Percentiles rank a stretch among this genome's conserved stretches.
phyloP scores from a whole-genome alignment of 2,888 invertebrate species.

The Mimumesa dahlbomi region DNA sequence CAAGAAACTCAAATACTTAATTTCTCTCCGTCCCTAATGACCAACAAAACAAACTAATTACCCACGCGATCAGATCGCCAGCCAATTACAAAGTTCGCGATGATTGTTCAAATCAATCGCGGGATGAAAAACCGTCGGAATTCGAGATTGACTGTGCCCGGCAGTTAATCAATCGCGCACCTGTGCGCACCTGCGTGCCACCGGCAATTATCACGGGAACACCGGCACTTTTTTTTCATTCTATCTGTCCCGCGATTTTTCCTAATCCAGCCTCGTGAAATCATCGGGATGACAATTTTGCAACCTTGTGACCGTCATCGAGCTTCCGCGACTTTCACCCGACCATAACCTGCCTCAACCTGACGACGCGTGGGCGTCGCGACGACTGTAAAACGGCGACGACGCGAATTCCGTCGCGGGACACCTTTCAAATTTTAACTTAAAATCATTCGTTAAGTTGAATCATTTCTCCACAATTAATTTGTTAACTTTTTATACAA shows the following conservation, averaged over 20 bases:
- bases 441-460: no score
- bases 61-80: no score
- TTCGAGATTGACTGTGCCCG: constrained; percentile 5
- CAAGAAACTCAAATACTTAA: no score
- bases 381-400: not conserved
- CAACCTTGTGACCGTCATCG: constrained; percentile 22
- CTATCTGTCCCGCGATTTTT: not conserved
- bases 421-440: no score
- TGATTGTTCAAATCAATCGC: constrained; percentile 13
- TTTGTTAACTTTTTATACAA: no score
- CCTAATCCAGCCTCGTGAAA: constrained; percentile 3
- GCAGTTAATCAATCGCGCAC: constrained; percentile 1
- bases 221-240: no score
- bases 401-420: no score
- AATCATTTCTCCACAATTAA: no score
- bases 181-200: constrained; percentile 11
- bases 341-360: constrained; percentile 30
- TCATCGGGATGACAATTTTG: constrained; percentile 34
- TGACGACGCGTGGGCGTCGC: not conserved
- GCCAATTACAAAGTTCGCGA: no score
- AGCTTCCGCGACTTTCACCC: constrained; percentile 24
- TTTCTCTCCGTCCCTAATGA: no score
- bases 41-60: no score
- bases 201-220: constrained; percentile 1
- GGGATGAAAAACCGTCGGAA: constrained; percentile 3